Base-by-base conservation (phyloP, 2,888 invertebrate species). In the Trichogramma dendrolimi region DNA sequence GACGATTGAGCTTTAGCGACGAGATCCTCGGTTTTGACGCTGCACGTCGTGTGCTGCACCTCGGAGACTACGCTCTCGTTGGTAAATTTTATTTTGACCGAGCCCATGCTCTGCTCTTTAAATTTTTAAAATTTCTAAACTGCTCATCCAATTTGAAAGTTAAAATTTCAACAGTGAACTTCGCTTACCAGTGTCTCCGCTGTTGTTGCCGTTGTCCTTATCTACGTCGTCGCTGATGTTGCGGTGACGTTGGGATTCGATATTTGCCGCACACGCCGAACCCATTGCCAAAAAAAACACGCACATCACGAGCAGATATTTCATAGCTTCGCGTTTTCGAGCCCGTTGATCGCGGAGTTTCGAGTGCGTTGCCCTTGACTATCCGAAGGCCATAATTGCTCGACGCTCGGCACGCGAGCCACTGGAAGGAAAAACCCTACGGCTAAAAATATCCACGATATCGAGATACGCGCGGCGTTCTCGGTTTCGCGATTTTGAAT, bases 1-100 rank as follows among this genome's bases (percentile, higher is more conserved):
- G 78, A 79, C 5, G 80, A 76, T 63, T 75, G 75, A 39, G 80
- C 81, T 38, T 76, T 76, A 1, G 80, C 79, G 4, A 77, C 75
- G 10, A 80, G 68, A 64, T 80, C 74, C 55, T 80, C 76, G 4
- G 77, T 79, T 7, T 71, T 73, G 51, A 80, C 75, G 66, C 73
- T 76, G 63, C 81, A 81, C 8, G 70, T 75, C 4, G 80, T 73
- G 48, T 77, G 73, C 56, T 79, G 77, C 48, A 74, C 76, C 62
- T 80, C 80, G 7, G 73, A 74, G 3, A 75, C 72, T 4, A 71
- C 72, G 7, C 61, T 66, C 11, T 44, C 46, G 11, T 66, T 66
- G 4, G 55, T 55, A 52, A 61, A 66, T 7, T 53, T 58, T 6
- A 56, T 56, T 44, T 55, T 39, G 14, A 57, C 41, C 6, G 49